phyloP scores from a whole-genome alignment of 2,113 vertebrate species.

The Chlamydotis undulata region DNA sequence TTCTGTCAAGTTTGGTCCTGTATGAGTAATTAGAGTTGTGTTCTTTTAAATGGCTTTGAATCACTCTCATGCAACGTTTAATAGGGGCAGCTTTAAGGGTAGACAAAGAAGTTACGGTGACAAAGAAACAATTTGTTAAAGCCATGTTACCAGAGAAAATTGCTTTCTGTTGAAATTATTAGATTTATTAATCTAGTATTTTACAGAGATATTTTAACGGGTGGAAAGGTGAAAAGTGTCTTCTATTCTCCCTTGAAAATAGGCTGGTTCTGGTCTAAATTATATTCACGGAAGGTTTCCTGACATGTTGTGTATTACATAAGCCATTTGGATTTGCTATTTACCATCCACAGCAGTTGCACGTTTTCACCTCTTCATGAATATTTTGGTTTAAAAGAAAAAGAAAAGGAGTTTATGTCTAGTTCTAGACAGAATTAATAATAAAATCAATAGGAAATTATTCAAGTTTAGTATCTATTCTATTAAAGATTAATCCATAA shows the following conservation, averaged over 20 bases:
- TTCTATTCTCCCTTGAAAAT: neutral
- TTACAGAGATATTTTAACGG: neutral
- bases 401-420: neutral
- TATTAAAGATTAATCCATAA: neutral
- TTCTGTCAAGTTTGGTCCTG: constrained; percentile 21
- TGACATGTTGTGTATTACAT: neutral
- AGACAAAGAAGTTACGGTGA: neutral
- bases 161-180: neutral
- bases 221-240: neutral
- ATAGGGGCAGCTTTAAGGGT: neutral
- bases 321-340: neutral
- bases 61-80: neutral
- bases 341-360: rapidly evolving
- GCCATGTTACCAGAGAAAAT: neutral
- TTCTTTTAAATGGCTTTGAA: neutral
- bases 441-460: neutral
- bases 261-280: neutral
- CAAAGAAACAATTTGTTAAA: neutral
- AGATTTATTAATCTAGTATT: neutral
- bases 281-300: neutral
- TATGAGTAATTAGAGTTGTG: neutral
- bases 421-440: neutral
- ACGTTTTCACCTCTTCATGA: neutral
- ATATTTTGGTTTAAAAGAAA: neutral
- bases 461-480: neutral